Base-by-base conservation (phyloP, 1,140 invertebrate genomes). In the Ceratina australensis region DNA sequence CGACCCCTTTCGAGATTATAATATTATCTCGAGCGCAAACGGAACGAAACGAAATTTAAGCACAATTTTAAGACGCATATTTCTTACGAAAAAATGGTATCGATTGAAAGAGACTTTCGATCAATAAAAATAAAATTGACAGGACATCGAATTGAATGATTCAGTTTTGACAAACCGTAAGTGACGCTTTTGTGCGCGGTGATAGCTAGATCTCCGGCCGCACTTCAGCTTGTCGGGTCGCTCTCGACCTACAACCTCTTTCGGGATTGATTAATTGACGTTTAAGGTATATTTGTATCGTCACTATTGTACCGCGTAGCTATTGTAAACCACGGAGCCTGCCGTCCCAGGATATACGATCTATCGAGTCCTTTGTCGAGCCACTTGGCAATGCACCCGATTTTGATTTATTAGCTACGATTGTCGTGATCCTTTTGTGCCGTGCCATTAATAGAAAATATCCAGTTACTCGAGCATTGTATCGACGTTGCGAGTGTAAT, bases 261-360 rank as follows among this genome's bases (percentile, higher is more conserved):
- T 64, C 60, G 66, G 68, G 69, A 82, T 88, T 88, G 87, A 88
- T 88, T 88, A 87, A 88, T 87, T 85, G 87, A 80, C 66, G 61
- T 77, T 78, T 84, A 73, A 82, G 69, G 79, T 83, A 84, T 85
- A 84, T 84, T 86, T 85, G 79, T 87, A 84, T 81, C 84, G 71
- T 47, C 69, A 56, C 56, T 24, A 84, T 79, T 84, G 83, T 86
- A 75, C 73, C 57, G 72, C 78, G 57, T 69, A 60, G 71, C 80
- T 79, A 87, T 63, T 77, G 73, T 68, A 64, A 57, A 80, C 78
- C 76, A 13, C 75, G 52, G 33, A 47, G 28, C 63, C 47, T 16
- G 50, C 60, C 24, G 50, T 28, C 49, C 59, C 68, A 61, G 63
- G 63, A 65, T 80, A 65, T 64, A 78, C 54, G 67, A 72, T 65